Evolutionary conservation across 2,113 vertebrate genomes (phyloP), one percentile per base, ranked within the genome.

Genomic region (Pipra filicauda): DNA sequence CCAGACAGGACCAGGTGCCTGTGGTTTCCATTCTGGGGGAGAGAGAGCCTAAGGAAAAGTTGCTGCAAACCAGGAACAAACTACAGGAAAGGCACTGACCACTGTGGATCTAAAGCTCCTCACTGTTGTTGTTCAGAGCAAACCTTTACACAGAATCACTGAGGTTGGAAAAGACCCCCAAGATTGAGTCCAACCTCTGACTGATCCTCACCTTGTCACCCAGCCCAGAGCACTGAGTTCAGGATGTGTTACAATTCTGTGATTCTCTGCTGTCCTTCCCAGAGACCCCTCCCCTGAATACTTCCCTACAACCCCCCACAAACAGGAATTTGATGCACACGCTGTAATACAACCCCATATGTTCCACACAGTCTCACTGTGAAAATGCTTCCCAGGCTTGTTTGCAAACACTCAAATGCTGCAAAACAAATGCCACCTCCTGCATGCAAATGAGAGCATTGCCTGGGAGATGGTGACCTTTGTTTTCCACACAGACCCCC

Each of bases 11-110:
- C 20, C 20, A 39, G 51, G 7, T 5, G 15, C 18, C 1, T 0
- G 6, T 5, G n/a, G 18, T 9, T 39, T 41, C 54, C 16, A 1
- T 2, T 14, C 16, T 3, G 2, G 22, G 2, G 7, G 18, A 43
- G 21, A 33, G 30, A 30, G 6, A 43, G 21, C 6, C 41, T 8
- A 8, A 41, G 37, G 44, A 37, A 31, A 55, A 71, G n/a, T 48
- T 44, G 22, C 15, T 28, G 9, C 33, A 41, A 19, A 41, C 6
- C 44, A 16, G 8, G 3, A n/a, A 16, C 30, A 41, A 52, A 12
- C 13, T 3, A 3, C 4, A 8, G n/a, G 41, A 69, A 33, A 33
- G 35, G 33, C 75, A 58, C 17, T 79, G n/a, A 3, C 11, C 33
- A 2, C 54, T 13, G 24, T 1, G 12, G 24, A 5, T 12, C 17